Conservation (phyloP, 1,140 invertebrate species). For the Brachionus manjavacas region DNA sequence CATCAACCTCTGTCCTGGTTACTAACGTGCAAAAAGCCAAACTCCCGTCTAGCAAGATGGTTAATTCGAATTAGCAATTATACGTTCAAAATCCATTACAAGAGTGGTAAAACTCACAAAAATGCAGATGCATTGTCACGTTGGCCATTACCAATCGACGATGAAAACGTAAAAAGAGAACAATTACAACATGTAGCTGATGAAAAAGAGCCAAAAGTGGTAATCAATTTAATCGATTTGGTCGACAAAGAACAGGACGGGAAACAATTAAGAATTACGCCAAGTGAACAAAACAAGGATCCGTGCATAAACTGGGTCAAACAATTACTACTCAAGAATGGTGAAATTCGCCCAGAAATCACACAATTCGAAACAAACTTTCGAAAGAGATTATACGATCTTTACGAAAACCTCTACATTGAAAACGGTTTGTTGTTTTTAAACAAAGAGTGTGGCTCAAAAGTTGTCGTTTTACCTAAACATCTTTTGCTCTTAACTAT, state of each 20-base stretch:
- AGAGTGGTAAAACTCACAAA: not conserved
- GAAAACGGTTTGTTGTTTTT: not conserved
- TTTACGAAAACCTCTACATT: not conserved
- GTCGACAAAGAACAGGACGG: not conserved
- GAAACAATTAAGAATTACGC: not conserved
- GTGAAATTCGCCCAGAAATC: not conserved
- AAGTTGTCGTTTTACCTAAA: not conserved
- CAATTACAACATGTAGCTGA: not conserved
- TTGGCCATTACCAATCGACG: not conserved
- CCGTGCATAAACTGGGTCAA: not conserved
- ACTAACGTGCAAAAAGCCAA: slow-evolving; percentile 46
- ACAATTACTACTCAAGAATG: not conserved
- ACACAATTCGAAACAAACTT: not conserved
- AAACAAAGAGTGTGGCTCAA: not conserved
- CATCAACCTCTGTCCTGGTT: slow-evolving; percentile 57
- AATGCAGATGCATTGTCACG: slow-evolving; percentile 44
- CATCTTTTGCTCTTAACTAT: not conserved
- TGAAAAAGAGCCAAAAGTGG: not conserved
- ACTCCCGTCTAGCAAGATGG: not conserved
- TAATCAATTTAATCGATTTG: not conserved
- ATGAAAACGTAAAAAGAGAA: not conserved
- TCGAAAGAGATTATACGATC: not conserved
- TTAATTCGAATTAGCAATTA: not conserved
- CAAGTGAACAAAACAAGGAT: not conserved
- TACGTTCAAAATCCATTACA: not conserved